Conservation (phyloP, 2,797 vertebrate genomes). For the Sebastiscus albofasciatus region DNA sequence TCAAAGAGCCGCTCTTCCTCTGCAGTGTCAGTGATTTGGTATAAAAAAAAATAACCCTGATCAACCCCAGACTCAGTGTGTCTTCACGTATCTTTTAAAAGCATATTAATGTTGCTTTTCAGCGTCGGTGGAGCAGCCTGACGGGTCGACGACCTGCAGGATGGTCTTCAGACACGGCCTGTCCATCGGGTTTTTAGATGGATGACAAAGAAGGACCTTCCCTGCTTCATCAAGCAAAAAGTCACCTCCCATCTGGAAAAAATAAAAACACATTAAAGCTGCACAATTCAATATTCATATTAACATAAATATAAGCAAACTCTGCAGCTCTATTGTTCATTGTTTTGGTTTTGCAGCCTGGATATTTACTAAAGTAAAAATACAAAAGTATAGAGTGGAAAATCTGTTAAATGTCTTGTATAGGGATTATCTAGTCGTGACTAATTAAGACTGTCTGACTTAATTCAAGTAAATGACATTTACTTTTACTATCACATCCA, state of each 20-base stretch:
- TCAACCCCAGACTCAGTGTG: neutral
- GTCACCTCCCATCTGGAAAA: constrained; percentile 80
- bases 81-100: neutral
- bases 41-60: neutral
- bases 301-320: too few relatives aligned
- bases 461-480: neutral
- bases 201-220: constrained; percentile 73
- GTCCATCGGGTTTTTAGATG: constrained; percentile 70
- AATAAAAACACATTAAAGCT: neutral
- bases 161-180: constrained; percentile 59
- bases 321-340: neutral
- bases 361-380: neutral
- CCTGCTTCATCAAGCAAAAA: constrained; percentile 76
- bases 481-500: neutral
- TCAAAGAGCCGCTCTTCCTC: constrained; percentile 40
- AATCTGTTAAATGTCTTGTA: neutral
- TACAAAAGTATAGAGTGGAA: neutral
- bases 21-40: constrained; percentile 31
- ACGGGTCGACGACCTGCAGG: constrained; percentile 22
- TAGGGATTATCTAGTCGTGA: neutral
- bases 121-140: neutral
- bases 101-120: neutral
- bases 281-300: neutral
- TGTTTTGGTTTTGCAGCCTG: neutral
- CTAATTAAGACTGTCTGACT: too few relatives aligned